Conservation (phyloP, 2,797 vertebrate species). For the Oceanodroma leucorhoa region DNA sequence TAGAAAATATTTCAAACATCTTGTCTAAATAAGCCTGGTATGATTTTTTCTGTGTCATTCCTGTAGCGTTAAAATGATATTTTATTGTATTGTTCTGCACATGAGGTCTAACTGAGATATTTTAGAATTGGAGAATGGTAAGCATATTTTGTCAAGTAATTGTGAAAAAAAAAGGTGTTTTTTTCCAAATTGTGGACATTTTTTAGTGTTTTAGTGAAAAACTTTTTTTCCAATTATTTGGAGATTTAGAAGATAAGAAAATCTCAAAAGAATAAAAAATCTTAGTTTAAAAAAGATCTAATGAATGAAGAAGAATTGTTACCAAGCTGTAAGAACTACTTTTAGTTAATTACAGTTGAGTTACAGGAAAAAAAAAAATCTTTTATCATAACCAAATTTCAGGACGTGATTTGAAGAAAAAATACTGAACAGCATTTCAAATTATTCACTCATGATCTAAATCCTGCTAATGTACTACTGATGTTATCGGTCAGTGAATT, state of each 20-base stretch:
- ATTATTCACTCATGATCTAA: not conserved
- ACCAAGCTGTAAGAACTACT: not conserved
- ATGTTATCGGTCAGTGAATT: not conserved
- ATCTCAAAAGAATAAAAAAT: not conserved
- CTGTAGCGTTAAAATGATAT: not conserved
- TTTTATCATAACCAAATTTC: not conserved
- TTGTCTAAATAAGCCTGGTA: not conserved
- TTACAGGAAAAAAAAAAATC: not conserved
- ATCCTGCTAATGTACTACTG: not conserved
- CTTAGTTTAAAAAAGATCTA: not conserved
- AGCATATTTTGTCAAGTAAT: not conserved
- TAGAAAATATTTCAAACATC: not conserved
- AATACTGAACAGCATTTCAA: not conserved
- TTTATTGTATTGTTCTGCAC: not conserved
- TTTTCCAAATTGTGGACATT: not conserved
- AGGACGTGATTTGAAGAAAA: not conserved
- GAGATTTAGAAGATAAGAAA: not conserved
- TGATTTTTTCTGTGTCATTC: not conserved
- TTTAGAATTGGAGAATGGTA: not conserved
- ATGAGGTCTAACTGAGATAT: not conserved
- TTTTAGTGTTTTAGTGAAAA: not conserved
- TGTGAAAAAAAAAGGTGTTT: rapidly evolving
- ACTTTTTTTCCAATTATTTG: not conserved
- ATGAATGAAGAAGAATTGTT: not conserved
- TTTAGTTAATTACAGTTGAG: not conserved